Percentiles rank a stretch among this genome's conserved stretches.
phyloP scores from a whole-genome alignment of 2,888 invertebrate species.

The Chrysina gloriosa region DNA sequence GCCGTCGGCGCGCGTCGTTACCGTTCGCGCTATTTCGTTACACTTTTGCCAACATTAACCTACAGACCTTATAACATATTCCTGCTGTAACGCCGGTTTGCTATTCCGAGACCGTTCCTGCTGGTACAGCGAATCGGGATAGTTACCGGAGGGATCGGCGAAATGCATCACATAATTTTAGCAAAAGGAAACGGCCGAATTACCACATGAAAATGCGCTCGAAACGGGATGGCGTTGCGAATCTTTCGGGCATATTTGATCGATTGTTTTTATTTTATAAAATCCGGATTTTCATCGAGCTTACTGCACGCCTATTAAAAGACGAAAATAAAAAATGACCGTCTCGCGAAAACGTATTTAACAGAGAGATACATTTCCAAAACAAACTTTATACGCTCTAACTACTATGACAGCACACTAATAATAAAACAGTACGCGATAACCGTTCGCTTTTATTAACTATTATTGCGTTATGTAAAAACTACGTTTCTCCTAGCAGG shows the following conservation, averaged over 20 bases:
- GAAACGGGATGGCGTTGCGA: no score
- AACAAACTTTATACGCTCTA: not conserved
- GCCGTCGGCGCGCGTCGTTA: slow-evolving; percentile 58
- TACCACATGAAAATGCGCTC: no score
- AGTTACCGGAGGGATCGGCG: not conserved
- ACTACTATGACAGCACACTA: not conserved
- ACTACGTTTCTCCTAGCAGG: no score
- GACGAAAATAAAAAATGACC: not conserved
- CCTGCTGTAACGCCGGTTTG: not conserved
- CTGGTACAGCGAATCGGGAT: not conserved
- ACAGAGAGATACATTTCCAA: no score
- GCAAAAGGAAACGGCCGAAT: no score
- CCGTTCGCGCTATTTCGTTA: slow-evolving; percentile 58
- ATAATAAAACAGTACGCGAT: no score
- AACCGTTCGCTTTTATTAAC: no score
- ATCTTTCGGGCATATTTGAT: no score
- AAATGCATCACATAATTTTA: not conserved
- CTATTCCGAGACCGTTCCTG: not conserved
- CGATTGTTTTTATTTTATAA: no score
- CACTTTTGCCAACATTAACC: slow-evolving; percentile 59
- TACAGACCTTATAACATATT: slow-evolving; percentile 38
- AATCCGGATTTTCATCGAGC: not conserved
- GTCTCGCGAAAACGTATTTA: no score
- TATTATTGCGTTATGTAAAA: no score
- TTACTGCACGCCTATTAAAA: not conserved